phyloP scores from a whole-genome alignment of 2,888 invertebrate genomes.

The Vesta saturnalis region DNA sequence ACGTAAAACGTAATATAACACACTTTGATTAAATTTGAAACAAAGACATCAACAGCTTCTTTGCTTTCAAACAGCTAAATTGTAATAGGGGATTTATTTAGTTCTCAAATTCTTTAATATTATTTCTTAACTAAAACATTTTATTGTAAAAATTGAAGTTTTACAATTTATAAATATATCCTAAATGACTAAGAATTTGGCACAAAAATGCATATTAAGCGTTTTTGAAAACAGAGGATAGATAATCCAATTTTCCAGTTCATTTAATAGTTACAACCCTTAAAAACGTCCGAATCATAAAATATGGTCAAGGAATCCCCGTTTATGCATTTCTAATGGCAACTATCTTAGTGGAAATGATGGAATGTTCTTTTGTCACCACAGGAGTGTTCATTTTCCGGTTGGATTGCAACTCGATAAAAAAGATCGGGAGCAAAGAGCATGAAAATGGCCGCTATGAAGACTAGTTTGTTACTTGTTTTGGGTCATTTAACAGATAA shows the following conservation, averaged over 20 bases:
- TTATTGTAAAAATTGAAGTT: no score
- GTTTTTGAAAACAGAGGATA: conserved; percentile 36
- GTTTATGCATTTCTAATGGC: conserved; percentile 63
- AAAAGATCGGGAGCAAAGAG: conserved; percentile 60
- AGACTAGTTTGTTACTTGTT: conserved; percentile 61
- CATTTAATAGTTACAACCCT: conserved; percentile 52
- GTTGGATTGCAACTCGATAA: conserved; percentile 63
- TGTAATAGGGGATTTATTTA: no score
- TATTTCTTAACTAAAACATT: no score
- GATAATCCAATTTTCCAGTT: conserved; percentile 49
- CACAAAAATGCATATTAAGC: conserved; percentile 40
- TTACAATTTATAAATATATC: conserved; percentile 1
- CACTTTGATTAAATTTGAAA: no score
- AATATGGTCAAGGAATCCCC: conserved; percentile 55
- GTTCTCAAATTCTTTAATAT: no score
- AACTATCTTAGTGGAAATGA: conserved; percentile 62
- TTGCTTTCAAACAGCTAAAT: no score
- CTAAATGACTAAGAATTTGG: conserved; percentile 29
- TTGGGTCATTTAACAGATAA: conserved; percentile 63
- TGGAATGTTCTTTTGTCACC: conserved; percentile 64
- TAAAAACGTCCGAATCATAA: conserved; percentile 50
- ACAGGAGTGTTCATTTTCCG: conserved; percentile 65
- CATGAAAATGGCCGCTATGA: conserved; percentile 59
- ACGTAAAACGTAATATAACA: no score
- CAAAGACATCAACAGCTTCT: no score